Evolutionary conservation across 2,113 vertebrate genomes (phyloP), one percentile per base, ranked within the genome.

Genomic region (Cathartes aura): DNA sequence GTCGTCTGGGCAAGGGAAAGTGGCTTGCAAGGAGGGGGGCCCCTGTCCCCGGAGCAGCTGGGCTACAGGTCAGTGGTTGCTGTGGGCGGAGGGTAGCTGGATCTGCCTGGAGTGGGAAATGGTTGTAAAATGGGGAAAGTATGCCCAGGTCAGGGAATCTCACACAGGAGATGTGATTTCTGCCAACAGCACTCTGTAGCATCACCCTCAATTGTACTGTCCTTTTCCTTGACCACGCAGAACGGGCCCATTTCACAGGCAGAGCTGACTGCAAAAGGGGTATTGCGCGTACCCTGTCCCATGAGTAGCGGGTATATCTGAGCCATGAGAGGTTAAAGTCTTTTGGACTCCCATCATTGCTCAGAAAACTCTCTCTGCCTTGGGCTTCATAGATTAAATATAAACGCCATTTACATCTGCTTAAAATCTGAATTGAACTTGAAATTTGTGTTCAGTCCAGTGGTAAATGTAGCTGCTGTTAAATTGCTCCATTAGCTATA

Each of bases 401-500:
- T 76, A 95, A 93, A 76, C 58, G 88, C 71, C 62, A 73, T 89
- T 97, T 93, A 73, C n/a, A 80, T 93, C 78, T 95, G 74, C 84
- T 95, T 96, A 95, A 96, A 87, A 80, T 88, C 67, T 66, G 74
- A 94, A 94, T 55, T 90, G 90, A 82, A 95, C 70, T 94, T 95
- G 91, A 94, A 96, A 93, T 92, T 94, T 82, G 64, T 89, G 48
- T 76, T 93, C 89, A 93, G 81, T 94, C 87, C 91, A 82, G 66
- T 38, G 19, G 67, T 90, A 73, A 89, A 87, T 82, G 66, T 91
- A 95, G 89, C 70, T 70, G 67, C 83, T 87, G 70, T 93, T 96
- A 95, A 93, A 97, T 85, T 94, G 89, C 71, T 94, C 58, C 74
- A 87, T 97, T 96, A 96, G 87, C 66, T 95, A 85, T 73, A 87